phyloP scores from a whole-genome alignment of 1,140 invertebrate genomes.

The Lineus longissimus region DNA sequence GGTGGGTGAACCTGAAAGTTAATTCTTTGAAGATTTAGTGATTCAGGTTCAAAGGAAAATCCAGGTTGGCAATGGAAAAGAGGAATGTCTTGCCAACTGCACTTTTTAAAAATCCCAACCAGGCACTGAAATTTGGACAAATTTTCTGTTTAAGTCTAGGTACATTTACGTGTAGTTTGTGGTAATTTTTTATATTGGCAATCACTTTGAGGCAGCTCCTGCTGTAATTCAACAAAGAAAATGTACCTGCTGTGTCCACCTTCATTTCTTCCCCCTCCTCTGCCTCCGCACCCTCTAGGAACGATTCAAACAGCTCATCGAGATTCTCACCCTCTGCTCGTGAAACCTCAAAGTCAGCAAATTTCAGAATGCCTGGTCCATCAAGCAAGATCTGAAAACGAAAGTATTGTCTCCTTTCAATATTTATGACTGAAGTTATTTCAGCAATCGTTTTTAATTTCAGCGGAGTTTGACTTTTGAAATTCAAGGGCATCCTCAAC shows the following conservation, averaged over 20 bases:
- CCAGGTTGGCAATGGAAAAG: too few species aligned
- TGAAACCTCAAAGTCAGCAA: constrained; percentile 50
- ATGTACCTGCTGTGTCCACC: background rate
- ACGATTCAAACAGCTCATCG: constrained; percentile 48
- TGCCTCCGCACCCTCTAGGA: constrained; percentile 37
- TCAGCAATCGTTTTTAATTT: background rate
- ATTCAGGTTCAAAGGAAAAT: background rate
- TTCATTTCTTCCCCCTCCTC: background rate
- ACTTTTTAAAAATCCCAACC: too few species aligned
- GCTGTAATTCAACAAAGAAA: background rate
- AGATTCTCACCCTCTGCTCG: constrained; percentile 52
- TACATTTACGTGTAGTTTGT: too few species aligned
- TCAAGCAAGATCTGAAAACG: constrained; percentile 47
- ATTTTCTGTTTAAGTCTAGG: too few species aligned
- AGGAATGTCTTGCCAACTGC: too few species aligned
- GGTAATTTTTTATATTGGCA: background rate
- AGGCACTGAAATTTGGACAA: too few species aligned
- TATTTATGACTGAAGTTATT: background rate
- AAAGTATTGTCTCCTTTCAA: background rate
- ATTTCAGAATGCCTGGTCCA: constrained; percentile 48
- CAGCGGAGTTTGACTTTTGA: too few species aligned
- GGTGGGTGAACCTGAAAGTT: constrained; percentile 31
- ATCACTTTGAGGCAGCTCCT: too few species aligned
- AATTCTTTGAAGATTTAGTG: background rate
- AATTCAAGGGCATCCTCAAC: too few species aligned